Percentiles rank a stretch among this genome's conserved stretches.
Conservation (phyloP, 2,888 invertebrate species). For the Endotricha flammealis region DNA sequence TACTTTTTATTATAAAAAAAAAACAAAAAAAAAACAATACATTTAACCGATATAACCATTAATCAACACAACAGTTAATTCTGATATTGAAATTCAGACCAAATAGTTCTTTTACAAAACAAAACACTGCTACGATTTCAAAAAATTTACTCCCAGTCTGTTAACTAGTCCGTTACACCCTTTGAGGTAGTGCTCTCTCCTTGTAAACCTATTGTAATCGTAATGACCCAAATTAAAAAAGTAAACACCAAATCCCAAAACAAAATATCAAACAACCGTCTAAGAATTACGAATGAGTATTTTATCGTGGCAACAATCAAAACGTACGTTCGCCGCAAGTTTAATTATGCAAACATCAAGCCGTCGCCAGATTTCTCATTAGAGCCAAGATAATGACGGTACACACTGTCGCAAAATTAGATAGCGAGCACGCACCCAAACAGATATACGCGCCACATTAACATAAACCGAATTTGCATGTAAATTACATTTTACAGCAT, state of each 20-base stretch:
- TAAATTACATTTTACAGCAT: constrained; percentile 80
- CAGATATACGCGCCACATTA: constrained; percentile 78
- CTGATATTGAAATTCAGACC: too few species aligned
- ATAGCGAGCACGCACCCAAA: constrained; percentile 78
- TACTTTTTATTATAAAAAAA: too few species aligned
- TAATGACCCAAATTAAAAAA: too few species aligned
- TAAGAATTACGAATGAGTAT: constrained; percentile 57
- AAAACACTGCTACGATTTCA: too few species aligned
- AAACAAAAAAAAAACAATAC: too few species aligned
- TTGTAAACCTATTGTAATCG: too few species aligned
- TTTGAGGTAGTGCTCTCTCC: too few species aligned
- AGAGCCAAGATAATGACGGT: constrained; percentile 77
- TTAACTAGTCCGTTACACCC: too few species aligned
- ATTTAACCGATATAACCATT: too few species aligned
- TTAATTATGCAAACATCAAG: constrained; percentile 78
- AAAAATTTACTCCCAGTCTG: too few species aligned
- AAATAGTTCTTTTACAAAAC: too few species aligned
- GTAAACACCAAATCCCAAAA: constrained; percentile 1
- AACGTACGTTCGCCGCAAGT: constrained; percentile 69
- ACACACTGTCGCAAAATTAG: constrained; percentile 79
- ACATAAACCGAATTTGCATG: constrained; percentile 80
- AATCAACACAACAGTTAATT: too few species aligned
- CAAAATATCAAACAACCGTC: constrained; percentile 22
- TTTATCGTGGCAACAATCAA: constrained; percentile 73
- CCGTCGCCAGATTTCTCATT: constrained; percentile 78